Conservation (phyloP, 2,113 vertebrate species). For the Struthidea cinerea region DNA sequence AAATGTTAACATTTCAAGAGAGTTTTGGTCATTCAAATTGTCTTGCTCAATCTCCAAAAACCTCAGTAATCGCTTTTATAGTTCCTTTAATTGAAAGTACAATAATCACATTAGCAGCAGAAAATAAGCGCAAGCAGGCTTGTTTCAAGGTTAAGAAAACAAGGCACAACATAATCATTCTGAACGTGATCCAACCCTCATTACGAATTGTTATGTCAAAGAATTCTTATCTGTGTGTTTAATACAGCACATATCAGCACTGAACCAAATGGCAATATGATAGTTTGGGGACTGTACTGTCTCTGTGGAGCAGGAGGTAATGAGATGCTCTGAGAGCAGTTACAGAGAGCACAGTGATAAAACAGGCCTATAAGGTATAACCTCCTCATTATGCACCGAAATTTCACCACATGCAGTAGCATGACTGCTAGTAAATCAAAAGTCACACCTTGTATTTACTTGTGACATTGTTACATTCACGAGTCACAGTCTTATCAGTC, state of each 20-base stretch:
- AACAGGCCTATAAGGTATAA: neutral
- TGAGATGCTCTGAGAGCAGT: neutral
- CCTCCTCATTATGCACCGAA: neutral
- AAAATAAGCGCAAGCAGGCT: constrained; percentile 25
- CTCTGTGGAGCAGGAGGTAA: neutral
- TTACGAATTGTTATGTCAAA: constrained; percentile 14
- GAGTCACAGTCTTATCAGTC: neutral
- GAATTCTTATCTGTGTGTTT: constrained; percentile 39
- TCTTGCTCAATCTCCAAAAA: neutral
- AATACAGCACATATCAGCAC: constrained; percentile 13
- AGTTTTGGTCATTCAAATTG: neutral
- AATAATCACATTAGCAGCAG: constrained; percentile 46
- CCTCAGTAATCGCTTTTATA: neutral
- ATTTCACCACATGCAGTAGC: neutral
- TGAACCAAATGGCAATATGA: neutral
- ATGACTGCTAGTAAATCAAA: neutral
- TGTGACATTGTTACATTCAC: neutral
- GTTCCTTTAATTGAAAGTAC: constrained; percentile 36
- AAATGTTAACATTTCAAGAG: neutral
- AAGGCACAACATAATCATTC: neutral
- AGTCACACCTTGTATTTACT: neutral
- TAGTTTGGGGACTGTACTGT: neutral
- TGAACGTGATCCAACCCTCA: constrained; percentile 13
- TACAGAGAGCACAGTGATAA: neutral
- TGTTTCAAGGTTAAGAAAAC: neutral